Base-by-base conservation (phyloP, 2,113 vertebrate species). In the Scytalopus superciliaris region DNA sequence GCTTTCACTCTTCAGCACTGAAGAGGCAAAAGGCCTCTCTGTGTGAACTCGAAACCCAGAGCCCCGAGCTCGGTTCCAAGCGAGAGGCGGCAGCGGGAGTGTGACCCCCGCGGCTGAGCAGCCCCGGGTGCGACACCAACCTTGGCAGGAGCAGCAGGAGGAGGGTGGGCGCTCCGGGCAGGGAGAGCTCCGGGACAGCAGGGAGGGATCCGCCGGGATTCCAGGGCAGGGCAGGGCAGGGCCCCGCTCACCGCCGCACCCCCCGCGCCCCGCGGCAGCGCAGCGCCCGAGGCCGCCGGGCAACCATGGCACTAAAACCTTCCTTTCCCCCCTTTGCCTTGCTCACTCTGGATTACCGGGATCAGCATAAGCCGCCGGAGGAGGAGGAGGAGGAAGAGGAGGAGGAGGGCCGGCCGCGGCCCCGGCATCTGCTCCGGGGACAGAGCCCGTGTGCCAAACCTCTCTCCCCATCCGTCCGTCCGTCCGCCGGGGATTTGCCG, bases 401-500 rank as follows among this genome's bases (percentile, higher is more conserved):
- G 40, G 73, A 81, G 82, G 40, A 66, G 75, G 52, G 66, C 74
- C 9, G 63, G 90, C 67, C 27, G 53, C 53, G 81, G 50, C 44
- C 72, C 62, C 33, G 10, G 70, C 82, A 87, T 72, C 74, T 84
- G 79, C n/a, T n/a, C n/a, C n/a, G 40, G 40, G 40, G 40, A 42
- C 40, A 42, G 40, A 42, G 10, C 40, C 40, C 40, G 40, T 42
- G 40, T 42, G 40, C 40, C 40, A 42, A 42, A 42, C 10, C 40
- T 42, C 40, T 42, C 40, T 42, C 40, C 40, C 40, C 40, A 42
- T 14, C 40, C 40, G 14, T 42, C 40, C 40, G 14, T 42, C 40
- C 40, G 10, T 14, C 40, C 40, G 18, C 87, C 33, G 3, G 40
- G 75, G 93, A 97, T 96, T 73, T 96, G 97, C 96, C 53, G 77